Evolutionary conservation across 2,888 invertebrate genomes (phyloP), one percentile per base, ranked within the genome.

Genomic region (Pecten maximus): DNA sequence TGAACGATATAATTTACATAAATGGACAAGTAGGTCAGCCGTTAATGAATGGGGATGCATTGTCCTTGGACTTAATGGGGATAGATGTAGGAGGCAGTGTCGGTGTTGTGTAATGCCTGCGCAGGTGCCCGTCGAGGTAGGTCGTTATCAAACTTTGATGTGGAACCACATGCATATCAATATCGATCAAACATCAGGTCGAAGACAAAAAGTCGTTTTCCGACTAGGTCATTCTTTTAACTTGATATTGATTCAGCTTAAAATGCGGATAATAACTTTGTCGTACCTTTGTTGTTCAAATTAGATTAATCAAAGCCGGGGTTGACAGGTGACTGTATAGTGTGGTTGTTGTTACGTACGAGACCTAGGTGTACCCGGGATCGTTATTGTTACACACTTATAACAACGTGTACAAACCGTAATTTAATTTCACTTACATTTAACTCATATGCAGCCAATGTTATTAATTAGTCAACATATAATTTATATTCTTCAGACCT

Each of bases 101-200:
- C 35, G 74, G 2, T 35, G 74, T 74, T 35, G 28, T 74, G 28
- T 35, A 35, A 74, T 74, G 16, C 35, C 35, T 35, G 28, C 28
- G 35, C 74, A 74, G 74, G 74, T 74, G 74, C 74, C 74, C 74
- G 74, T 35, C 10, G 28, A 74, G 35, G 8, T 15, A 74, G 74
- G 35, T 74, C 74, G 74, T 74, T 74, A 74, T 74, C 74, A 74
- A 35, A 35, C 74, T 74, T 74, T 74, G 74, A 74, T 74, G 74
- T 74, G 74, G 16, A 74, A 74, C 23, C 74, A 74, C 74, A 74
- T 74, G 74, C 74, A 74, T 74, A 74, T 74, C 15, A 74, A 74
- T 74, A 74, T 74, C 23, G 74, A 74, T 74, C 74, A 74, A 35
- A 74, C 74, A 74, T 74, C 35, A 74, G 74, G 35, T 74, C 15